These are phyloP conservation scores for Euthynnus affinis DNA, from an alignment of 2,797 vertebrate species.

Conservation along the genomic window DNA sequence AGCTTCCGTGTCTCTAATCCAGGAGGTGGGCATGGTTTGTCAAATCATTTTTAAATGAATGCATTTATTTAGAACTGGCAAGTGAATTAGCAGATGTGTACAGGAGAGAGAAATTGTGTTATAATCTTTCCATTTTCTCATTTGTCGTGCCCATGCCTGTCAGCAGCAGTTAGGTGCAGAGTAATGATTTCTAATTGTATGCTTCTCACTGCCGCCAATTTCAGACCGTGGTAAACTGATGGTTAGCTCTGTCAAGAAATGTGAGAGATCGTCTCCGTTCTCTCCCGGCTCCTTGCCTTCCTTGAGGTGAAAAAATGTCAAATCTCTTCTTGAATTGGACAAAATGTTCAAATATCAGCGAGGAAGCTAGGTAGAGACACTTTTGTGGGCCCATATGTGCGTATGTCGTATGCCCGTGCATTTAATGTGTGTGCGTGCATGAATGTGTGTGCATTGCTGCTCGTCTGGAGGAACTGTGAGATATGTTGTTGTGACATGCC, in stretches of 20 bases:
- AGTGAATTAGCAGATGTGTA: constrained; percentile 69
- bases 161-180: constrained; percentile 68
- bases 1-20: constrained; percentile 23
- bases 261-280: constrained; percentile 27
- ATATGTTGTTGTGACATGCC: constrained; percentile 81
- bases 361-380: constrained; percentile 13
- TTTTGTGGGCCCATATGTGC: constrained; percentile 48
- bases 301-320: neutral
- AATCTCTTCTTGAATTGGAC: constrained; percentile 22
- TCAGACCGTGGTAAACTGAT: constrained; percentile 56
- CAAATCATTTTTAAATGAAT: constrained; percentile 60
- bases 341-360: constrained; percentile 33
- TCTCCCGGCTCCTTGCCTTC: neutral
- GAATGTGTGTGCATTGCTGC: constrained; percentile 36
- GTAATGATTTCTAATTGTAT: constrained; percentile 75
- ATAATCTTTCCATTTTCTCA: constrained; percentile 76
- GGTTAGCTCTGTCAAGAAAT: constrained; percentile 55
- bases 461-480: constrained; percentile 72
- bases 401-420: neutral
- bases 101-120: constrained; percentile 64
- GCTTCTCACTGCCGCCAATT: constrained; percentile 50
- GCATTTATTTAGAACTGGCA: constrained; percentile 69
- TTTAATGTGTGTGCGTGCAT: constrained; percentile 1
- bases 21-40: constrained; percentile 47
- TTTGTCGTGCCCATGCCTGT: constrained; percentile 70